Percentiles rank a stretch among this genome's conserved stretches.
These are phyloP conservation scores for Zophobas morio DNA, from an alignment of 1,140 invertebrate species.

Conservation along the genomic window DNA sequence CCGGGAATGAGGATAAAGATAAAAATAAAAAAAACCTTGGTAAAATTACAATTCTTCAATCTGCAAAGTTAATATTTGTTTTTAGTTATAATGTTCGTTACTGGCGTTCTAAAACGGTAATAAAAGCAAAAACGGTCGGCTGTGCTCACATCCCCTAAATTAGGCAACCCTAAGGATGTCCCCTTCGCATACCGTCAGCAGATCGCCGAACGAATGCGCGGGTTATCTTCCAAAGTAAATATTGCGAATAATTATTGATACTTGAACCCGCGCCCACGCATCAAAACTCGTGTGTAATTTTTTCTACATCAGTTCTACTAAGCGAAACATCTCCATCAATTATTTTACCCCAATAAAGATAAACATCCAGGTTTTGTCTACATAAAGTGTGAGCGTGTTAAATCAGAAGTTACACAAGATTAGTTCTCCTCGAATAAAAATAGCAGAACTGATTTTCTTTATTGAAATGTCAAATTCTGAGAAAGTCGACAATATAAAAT, in stretches of 20 bases:
- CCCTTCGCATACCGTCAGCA: conserved; percentile 33
- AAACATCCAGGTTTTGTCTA: conserved; percentile 47
- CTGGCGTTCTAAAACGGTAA: conserved; percentile 42
- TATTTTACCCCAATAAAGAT: conserved; percentile 50
- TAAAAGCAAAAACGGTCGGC: conserved; percentile 42
- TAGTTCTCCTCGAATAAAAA: conserved; percentile 51
- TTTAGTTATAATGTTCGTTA: conserved; percentile 47
- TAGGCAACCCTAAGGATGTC: conserved; percentile 40
- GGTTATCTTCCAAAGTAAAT: conserved; percentile 31
- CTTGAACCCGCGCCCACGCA: not conserved
- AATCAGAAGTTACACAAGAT: conserved; percentile 54
- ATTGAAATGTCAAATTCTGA: conserved; percentile 53
- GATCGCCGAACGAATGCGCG: conserved; percentile 27
- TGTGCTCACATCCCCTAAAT: conserved; percentile 41
- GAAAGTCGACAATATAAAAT: conserved; percentile 50
- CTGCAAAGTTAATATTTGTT: conserved; percentile 48
- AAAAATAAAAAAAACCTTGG: conserved; percentile 20
- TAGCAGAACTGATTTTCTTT: conserved; percentile 53
- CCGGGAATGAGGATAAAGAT: conserved; percentile 17
- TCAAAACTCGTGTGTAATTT: conserved; percentile 21
- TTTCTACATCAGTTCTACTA: conserved; percentile 11
- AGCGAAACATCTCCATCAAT: conserved; percentile 39
- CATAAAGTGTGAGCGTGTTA: conserved; percentile 44
- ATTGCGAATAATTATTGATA: conserved; percentile 29
- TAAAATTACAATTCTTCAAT: conserved; percentile 45